Base-by-base conservation (phyloP, 1,140 invertebrate species). In the Diorhabda elongata region DNA sequence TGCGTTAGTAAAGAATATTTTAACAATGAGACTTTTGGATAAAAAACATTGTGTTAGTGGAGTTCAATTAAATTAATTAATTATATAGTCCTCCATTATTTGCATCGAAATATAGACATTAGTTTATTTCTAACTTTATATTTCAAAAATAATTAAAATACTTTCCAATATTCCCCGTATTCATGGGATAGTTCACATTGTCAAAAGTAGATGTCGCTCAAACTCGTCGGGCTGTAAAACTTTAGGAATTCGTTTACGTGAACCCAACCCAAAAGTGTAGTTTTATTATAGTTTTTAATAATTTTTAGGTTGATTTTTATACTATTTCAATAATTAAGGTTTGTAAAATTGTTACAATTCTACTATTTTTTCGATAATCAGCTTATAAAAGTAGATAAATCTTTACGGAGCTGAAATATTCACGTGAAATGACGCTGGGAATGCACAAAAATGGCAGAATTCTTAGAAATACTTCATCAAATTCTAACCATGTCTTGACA, bases 211-310 rank as follows among this genome's bases (percentile, higher is more conserved):
- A 61, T 61, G 66, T 62, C 61, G 42, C 61, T 58, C 41, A 56
- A 26, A 42, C 61, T 44, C 42, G 58, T 66, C 42, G 69, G 42
- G 44, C 63, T 70, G 56, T 59, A 61, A 64, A 69, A 57, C 52
- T 44, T 60, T 60, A 60, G 57, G 57, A 59, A 67, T 67, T 67
- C 43, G 64, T 67, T 47, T 64, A 58, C 60, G 57, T 65, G 66
- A 71, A 71, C 69, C 69, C 69, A 71, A 71, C 69, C 69, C 69
- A 71, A 71, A 71, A 71, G 67, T 68, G 67, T 62, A 41, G 61
- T 68, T 68, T 68, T 68, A 63, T 61, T 41, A 62, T 68, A 68
- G 45, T 68, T 61, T 62, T 52, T 1, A 41, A 42, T 44, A 42
- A 61, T 56, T 62, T 63, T 44, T 47, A 11, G 42, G 45, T 68